phyloP scores from a whole-genome alignment of 2,797 vertebrate genomes.

The Eutrigla gurnardus region DNA sequence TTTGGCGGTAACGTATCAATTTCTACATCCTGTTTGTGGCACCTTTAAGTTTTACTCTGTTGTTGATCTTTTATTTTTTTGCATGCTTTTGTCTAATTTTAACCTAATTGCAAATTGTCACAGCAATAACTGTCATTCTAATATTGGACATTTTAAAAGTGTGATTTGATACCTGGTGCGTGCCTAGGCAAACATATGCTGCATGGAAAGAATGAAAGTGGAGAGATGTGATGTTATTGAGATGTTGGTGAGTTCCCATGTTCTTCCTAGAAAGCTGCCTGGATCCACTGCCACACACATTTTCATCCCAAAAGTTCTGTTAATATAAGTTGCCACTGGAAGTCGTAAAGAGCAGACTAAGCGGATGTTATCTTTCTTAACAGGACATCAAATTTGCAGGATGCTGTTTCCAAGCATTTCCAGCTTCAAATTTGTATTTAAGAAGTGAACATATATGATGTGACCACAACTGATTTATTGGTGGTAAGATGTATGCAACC shows the following conservation, averaged over 20 bases:
- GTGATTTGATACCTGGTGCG: conserved; percentile 29
- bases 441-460: conserved; percentile 2
- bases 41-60: conserved; percentile 41
- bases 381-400: conserved; percentile 9
- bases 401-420: neutral
- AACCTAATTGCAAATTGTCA: conserved; percentile 19
- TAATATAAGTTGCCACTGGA: neutral
- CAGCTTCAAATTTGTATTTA: neutral
- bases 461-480: conserved; percentile 1
- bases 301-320: conserved; percentile 8
- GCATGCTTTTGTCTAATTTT: conserved; percentile 24
- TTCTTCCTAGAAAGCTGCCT: conserved; percentile 35
- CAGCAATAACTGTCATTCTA: conserved; percentile 65
- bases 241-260: conserved; percentile 1
- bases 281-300: conserved; percentile 26
- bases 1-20: conserved; percentile 25
- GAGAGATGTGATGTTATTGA: neutral
- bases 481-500: neutral
- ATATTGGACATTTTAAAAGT: conserved; percentile 22
- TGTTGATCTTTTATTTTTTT: conserved; percentile 46
- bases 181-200: conserved; percentile 31
- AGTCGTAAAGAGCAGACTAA: neutral
- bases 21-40: conserved; percentile 49
- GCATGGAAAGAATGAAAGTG: conserved; percentile 3
- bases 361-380: conserved; percentile 10